Percentiles rank a stretch among this genome's conserved stretches.
Conservation (phyloP, 2,113 vertebrate species). For the Kobus ellipsiprymnus region DNA sequence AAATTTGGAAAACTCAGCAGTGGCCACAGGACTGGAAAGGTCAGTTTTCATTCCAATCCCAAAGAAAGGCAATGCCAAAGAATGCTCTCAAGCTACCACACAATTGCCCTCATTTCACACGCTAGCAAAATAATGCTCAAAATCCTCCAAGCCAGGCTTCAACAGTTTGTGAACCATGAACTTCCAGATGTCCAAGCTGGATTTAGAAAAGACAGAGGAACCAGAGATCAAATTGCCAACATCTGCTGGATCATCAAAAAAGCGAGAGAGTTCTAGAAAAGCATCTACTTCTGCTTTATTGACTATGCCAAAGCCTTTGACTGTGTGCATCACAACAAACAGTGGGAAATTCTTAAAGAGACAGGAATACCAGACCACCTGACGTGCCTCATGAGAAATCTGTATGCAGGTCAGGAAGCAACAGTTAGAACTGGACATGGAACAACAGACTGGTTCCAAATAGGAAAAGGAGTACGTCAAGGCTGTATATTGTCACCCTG, state of each 20-base stretch:
- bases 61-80: neutral
- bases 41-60: neutral
- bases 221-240: neutral
- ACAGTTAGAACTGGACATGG: neutral
- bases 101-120: neutral
- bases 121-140: neutral
- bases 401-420: neutral
- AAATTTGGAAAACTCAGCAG: neutral
- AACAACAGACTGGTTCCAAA: neutral
- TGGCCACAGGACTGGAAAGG: neutral
- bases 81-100: neutral
- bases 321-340: neutral
- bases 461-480: neutral
- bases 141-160: neutral
- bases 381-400: neutral
- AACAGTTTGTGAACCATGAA: neutral
- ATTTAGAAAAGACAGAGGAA: neutral
- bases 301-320: no score
- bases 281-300: neutral
- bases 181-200: neutral
- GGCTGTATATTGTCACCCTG: neutral
- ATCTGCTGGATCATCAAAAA: rapidly evolving
- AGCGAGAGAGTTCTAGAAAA: neutral
- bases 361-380: neutral
- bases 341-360: neutral